phyloP scores from a whole-genome alignment of 2,888 invertebrate genomes.

The Ctena decussata region DNA sequence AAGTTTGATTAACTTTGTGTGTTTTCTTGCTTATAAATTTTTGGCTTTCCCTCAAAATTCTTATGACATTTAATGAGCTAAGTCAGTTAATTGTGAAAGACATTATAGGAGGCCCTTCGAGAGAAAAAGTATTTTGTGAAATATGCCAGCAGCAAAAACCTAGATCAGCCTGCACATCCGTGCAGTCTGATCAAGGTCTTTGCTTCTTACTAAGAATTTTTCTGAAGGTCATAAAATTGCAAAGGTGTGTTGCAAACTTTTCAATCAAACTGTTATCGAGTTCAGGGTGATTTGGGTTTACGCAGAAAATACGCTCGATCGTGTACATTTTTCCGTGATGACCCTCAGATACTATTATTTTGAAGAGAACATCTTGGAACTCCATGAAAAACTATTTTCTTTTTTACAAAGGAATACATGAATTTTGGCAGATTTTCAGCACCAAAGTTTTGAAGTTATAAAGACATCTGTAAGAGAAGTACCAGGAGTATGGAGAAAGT shows the following conservation, averaged over 20 bases:
- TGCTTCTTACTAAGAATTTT: too few species aligned
- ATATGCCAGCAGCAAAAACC: not conserved
- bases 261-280: too few species aligned
- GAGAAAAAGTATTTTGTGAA: not conserved
- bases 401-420: conserved; percentile 6
- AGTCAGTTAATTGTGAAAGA: conserved; percentile 14
- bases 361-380: not conserved
- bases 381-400: not conserved
- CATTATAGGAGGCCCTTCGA: not conserved
- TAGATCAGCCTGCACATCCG: too few species aligned
- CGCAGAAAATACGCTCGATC: too few species aligned
- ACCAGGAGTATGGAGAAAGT: too few species aligned
- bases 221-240: too few species aligned
- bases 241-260: too few species aligned
- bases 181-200: too few species aligned
- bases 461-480: conserved; percentile 1
- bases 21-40: not conserved
- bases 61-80: conserved; percentile 11
- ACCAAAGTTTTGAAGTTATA: not conserved
- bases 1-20: conserved; percentile 7
- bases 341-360: not conserved
- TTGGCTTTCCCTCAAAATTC: conserved; percentile 13
- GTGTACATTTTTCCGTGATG: not conserved
- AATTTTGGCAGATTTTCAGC: not conserved
- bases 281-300: too few species aligned